Evolutionary conservation across 2,888 invertebrate genomes (phyloP).

Genomic region (Parnassius glacialis): DNA sequence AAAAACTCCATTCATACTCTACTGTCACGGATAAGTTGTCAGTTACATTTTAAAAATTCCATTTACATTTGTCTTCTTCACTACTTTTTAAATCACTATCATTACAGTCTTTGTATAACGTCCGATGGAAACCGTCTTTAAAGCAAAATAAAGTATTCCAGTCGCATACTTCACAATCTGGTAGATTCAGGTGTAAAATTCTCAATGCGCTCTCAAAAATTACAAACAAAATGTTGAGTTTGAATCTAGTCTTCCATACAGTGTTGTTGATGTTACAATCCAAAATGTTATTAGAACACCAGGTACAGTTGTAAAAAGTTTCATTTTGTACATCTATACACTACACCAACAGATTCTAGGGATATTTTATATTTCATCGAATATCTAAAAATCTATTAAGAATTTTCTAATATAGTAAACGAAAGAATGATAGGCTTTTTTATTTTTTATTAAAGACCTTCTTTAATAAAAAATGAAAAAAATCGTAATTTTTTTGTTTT

Average conservation of each 20-base stretch:
- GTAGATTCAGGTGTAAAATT: slow-evolving; percentile 64
- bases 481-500: too few relatives aligned
- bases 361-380: too few relatives aligned
- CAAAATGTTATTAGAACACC: slow-evolving; percentile 55
- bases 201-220: slow-evolving; percentile 69
- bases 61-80: slow-evolving; percentile 60
- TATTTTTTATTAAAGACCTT: too few relatives aligned
- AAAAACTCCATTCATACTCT: slow-evolving; percentile 89
- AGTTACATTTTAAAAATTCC: slow-evolving; percentile 54
- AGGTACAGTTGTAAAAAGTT: slow-evolving; percentile 63
- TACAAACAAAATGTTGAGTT: slow-evolving; percentile 62
- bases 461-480: too few relatives aligned
- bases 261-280: slow-evolving; percentile 55
- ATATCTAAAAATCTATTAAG: too few relatives aligned
- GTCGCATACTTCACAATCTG: slow-evolving; percentile 55
- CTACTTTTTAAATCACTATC: slow-evolving; percentile 40
- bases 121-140: slow-evolving; percentile 54
- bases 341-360: too few relatives aligned
- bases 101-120: slow-evolving; percentile 58
- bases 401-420: too few relatives aligned
- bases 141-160: slow-evolving; percentile 60
- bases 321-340: slow-evolving; percentile 69
- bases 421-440: too few relatives aligned
- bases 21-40: slow-evolving; percentile 42
- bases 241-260: slow-evolving; percentile 63